These are phyloP conservation scores for Electrona antarctica DNA, from an alignment of 2,113 vertebrate genomes.

Conservation along the genomic window DNA sequence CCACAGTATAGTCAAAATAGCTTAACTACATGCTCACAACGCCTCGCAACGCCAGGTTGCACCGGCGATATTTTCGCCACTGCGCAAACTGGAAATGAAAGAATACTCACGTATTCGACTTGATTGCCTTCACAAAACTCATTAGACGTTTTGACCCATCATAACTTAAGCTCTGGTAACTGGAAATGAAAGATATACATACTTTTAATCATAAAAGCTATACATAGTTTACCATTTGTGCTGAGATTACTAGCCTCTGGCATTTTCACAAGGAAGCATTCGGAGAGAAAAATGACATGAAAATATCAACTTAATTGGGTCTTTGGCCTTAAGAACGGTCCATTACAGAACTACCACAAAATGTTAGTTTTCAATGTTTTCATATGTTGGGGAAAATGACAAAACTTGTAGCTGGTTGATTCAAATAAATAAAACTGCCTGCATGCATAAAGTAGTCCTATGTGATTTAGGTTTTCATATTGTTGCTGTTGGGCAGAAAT, in stretches of 20 bases:
- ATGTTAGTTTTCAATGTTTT: conserved; percentile 42
- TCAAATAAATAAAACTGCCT: no score
- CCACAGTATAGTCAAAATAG: no score
- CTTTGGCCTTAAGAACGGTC: conserved; percentile 55
- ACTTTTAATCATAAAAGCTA: conserved; percentile 58
- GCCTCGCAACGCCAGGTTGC: not conserved
- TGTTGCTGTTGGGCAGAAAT: no score
- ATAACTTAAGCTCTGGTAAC: conserved; percentile 49
- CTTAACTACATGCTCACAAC: no score
- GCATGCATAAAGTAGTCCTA: not conserved
- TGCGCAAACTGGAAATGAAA: conserved; percentile 38
- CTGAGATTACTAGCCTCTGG: conserved; percentile 66
- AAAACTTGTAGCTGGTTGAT: not conserved
- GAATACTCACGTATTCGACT: conserved; percentile 41
- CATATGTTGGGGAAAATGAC: conserved; percentile 36
- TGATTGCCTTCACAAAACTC: conserved; percentile 55
- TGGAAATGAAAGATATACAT: conserved; percentile 55
- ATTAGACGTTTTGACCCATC: conserved; percentile 64
- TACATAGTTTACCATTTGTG: conserved; percentile 49
- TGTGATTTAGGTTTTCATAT: not conserved
- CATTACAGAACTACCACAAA: conserved; percentile 34
- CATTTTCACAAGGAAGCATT: conserved; percentile 56
- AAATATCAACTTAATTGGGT: conserved; percentile 70
- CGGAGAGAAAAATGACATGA: conserved; percentile 65
- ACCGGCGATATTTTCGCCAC: not conserved